Conservation (phyloP, 2,113 vertebrate genomes). For the Eublepharis macularius region DNA sequence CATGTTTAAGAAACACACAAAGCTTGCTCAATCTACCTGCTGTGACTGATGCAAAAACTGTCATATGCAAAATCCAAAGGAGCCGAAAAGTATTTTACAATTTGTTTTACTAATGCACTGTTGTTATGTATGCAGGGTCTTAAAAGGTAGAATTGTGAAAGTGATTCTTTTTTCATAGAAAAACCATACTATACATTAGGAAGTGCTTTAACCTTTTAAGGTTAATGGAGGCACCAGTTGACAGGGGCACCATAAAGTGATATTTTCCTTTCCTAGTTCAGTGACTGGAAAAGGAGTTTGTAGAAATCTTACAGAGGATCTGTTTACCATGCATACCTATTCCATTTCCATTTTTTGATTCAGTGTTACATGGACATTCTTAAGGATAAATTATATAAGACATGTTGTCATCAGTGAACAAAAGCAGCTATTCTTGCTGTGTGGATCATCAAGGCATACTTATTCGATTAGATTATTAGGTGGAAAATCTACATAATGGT, state of each 20-base stretch:
- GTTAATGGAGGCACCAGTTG: conserved; percentile 70
- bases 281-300: conserved; percentile 55
- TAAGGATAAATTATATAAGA: conserved; percentile 51
- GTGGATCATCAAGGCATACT: conserved; percentile 46
- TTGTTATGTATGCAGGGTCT: conserved; percentile 82
- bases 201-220: conserved; percentile 66
- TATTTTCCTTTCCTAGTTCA: conserved; percentile 57
- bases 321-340: conserved; percentile 45
- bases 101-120: conserved; percentile 86
- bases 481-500: conserved; percentile 33
- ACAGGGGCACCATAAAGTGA: conserved; percentile 59
- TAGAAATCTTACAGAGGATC: conserved; percentile 43
- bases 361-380: conserved; percentile 54
- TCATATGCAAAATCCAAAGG: conserved; percentile 94
- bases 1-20: conserved; percentile 88
- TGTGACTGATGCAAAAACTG: conserved; percentile 91
- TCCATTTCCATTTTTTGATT: conserved; percentile 41
- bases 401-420: conserved; percentile 39
- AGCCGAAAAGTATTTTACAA: conserved; percentile 82
- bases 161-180: conserved; percentile 69
- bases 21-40: conserved; percentile 94
- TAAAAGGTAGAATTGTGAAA: conserved; percentile 63
- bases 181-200: conserved; percentile 53
- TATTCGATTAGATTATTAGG: conserved; percentile 57
- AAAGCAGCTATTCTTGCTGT: conserved; percentile 24